Base-by-base conservation (phyloP, 2,888 invertebrate species). In the Venustoraphidia nigricollis region DNA sequence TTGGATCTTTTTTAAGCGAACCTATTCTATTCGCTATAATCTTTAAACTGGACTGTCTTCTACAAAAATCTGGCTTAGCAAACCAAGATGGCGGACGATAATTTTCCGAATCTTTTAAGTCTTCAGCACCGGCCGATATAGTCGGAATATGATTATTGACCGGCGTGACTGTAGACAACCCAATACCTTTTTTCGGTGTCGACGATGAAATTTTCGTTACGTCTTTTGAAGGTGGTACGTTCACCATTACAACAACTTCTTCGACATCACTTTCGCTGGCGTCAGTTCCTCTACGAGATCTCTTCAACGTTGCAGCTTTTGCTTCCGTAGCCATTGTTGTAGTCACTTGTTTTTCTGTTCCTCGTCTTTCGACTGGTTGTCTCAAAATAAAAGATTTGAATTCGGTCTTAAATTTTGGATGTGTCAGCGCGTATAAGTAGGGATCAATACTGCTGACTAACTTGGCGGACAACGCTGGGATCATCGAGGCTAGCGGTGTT, bases 381-480 rank as follows among this genome's bases (percentile, higher is more conserved):
- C 60, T 65, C 48, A 59, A 66, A 41, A 73, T 58, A 46, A 73
- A 57, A 52, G 70, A 69, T 50, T 66, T 64, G 34, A 77, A 66
- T 60, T 83, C 84, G 52, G 71, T 70, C 46, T 79, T 76, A 65
- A 84, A 85, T 57, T 75, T 77, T 0, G 88, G 87, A 69, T 89
- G 88, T 2, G 81, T 85, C 39, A 85, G 76, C 6, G 85, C 81
- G 60, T 86, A 86, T 51, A 86, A 72, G 59, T 84, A 85, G 0
- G 89, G 88, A 66, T 90, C 85, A 51, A 86, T 73, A 60, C 86
- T 85, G 38, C 86, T 83, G 0, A 87, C 83, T 0, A 81, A 77
- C 65, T 90, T 90, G 62, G 86, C 86, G 62, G 86, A 83, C 52
- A 85, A 65, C 1, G 85, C 85, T 0, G 86, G 87, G 37, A 85